Conservation (phyloP, 2,888 invertebrate species). For the Phyllotreta striolata region DNA sequence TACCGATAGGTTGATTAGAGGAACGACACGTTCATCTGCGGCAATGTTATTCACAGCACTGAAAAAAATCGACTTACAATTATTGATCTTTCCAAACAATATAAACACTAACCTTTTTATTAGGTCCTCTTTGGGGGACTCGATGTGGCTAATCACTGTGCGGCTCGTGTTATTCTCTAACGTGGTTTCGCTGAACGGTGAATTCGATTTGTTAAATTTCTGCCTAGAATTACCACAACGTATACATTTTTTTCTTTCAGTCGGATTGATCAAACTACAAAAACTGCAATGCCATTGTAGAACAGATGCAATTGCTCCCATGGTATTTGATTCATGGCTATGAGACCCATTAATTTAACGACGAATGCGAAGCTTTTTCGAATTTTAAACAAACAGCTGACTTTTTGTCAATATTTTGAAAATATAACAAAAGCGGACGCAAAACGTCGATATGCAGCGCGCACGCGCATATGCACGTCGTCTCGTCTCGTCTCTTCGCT, state of each 20-base stretch:
- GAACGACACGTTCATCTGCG: slow-evolving; percentile 52
- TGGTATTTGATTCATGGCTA: slow-evolving; percentile 66
- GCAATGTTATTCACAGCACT: slow-evolving; percentile 46
- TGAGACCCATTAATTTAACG: slow-evolving; percentile 48
- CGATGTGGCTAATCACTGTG: slow-evolving; percentile 56
- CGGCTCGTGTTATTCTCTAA: slow-evolving; percentile 52
- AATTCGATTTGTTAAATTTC: slow-evolving; percentile 53
- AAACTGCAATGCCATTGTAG: slow-evolving; percentile 91
- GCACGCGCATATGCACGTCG: slow-evolving; percentile 9
- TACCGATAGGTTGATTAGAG: slow-evolving; percentile 35
- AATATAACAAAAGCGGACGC: slow-evolving; percentile 29
- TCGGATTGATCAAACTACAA: slow-evolving; percentile 89
- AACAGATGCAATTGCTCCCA: slow-evolving; percentile 94
- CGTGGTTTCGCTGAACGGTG: slow-evolving; percentile 45
- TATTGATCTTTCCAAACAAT: slow-evolving; percentile 49
- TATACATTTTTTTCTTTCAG: slow-evolving; percentile 83
- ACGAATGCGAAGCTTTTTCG: slow-evolving; percentile 39
- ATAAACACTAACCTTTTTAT: slow-evolving; percentile 42
- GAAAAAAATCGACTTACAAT: slow-evolving; percentile 43
- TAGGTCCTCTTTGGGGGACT: slow-evolving; percentile 44
- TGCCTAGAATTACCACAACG: slow-evolving; percentile 75
- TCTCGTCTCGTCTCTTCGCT: too few species aligned
- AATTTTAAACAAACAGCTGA: slow-evolving; percentile 50
- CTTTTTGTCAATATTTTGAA: slow-evolving; percentile 41
- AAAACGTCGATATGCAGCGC: slow-evolving; percentile 22